Evolutionary conservation across 2,797 vertebrate species (phyloP).

Genomic region (Cryptoblepharus egeriae): DNA sequence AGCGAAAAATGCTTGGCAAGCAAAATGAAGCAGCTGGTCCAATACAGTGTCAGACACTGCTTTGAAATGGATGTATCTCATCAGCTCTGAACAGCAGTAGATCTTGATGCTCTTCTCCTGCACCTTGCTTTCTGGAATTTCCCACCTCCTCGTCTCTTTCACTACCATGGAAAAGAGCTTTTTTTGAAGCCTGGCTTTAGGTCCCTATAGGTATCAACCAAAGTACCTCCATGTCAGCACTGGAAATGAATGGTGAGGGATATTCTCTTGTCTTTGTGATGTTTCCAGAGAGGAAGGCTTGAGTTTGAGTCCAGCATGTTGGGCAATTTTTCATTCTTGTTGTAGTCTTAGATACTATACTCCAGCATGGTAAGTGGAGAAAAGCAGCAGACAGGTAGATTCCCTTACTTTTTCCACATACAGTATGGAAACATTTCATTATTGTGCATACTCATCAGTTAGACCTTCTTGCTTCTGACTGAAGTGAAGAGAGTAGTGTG

Average conservation of each 20-base stretch:
- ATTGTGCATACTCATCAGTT: slow-evolving; percentile 38
- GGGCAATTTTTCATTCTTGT: neutral
- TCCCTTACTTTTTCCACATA: neutral
- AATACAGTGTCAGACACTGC: slow-evolving; percentile 30
- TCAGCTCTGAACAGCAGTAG: neutral
- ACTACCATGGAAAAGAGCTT: neutral
- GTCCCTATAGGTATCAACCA: neutral
- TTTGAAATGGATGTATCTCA: neutral
- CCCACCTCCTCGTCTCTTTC: neutral
- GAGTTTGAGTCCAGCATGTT: neutral
- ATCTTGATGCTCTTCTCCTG: neutral
- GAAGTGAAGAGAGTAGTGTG: slow-evolving; percentile 31
- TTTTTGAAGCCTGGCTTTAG: neutral
- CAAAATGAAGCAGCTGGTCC: slow-evolving; percentile 26
- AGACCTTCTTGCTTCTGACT: slow-evolving; percentile 35
- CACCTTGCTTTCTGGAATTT: neutral
- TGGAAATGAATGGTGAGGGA: neutral
- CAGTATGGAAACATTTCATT: neutral
- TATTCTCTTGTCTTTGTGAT: neutral
- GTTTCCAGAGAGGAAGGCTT: neutral
- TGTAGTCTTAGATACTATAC: neutral
- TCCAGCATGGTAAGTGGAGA: no score
- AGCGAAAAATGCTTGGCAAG: slow-evolving; percentile 38
- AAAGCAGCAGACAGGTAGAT: neutral
- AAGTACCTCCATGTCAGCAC: no score